Base-by-base conservation (phyloP, 2,888 invertebrate genomes). In the Drosophila siamana region DNA sequence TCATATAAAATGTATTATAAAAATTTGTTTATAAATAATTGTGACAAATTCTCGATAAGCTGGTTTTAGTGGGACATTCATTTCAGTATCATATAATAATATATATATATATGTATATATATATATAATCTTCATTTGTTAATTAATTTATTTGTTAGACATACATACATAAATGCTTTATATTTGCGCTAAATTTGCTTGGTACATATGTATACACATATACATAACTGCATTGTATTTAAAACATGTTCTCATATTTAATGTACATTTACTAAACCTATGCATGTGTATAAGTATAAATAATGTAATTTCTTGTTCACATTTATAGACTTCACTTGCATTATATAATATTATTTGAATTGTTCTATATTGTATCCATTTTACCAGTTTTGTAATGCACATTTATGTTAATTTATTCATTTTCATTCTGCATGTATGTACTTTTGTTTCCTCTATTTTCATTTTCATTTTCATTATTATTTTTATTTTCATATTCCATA, bases 331-430 rank as follows among this genome's bases (percentile, higher is more conserved):
- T 76, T 33, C n/a, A 33, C 33, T 2, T 33, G 60, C 24, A 9
- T 33, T 43, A 30, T 8, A 54, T 46, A 60, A 59, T 44, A 41
- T 59, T 47, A 50, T 74, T 63, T 78, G 28, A 75, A 79, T 75
- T 82, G 52, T 80, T 64, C 65, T 78, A 86, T 86, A 80, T 80
- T 80, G 86, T 86, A 62, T 80, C 86, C 87, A 84, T 84, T 80
- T 80, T 74, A 73, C 81, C 84, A 84, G 64, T 84, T 84, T 73
- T 62, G 13, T 76, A 73, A 86, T 84, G 78, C 71, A 82, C 83
- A 71, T 79, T 68, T 67, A 74, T 74, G 52, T 81, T 56, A 65
- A 66, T 76, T 60, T 43, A 33, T 43, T 28, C 4, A 19, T 40
- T 28, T 13, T 54, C 28, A 19, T 56, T 41, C 13, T 51, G 30